Evolutionary conservation across 2,888 invertebrate species (phyloP), one percentile per base, ranked within the genome.

Genomic region (Drosophila kokeensis): DNA sequence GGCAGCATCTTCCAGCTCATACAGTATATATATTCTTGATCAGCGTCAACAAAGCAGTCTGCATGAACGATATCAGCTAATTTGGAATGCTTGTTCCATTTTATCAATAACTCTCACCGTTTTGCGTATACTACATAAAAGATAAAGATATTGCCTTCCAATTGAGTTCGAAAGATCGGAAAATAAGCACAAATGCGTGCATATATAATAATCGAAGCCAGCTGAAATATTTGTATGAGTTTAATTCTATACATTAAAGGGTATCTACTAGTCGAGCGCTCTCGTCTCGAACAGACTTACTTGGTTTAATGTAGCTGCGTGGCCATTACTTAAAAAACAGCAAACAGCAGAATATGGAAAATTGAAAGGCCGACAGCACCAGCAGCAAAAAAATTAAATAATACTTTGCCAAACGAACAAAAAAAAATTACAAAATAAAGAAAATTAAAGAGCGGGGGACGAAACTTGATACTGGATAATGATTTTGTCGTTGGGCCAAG

Each of bases 241-340:
- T n/a, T n/a, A 40, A 10, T 40, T n/a, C n/a, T n/a, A 45, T 13
- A 7, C 13, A 7, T 13, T 45, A 21, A 21, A 7, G 45, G 21
- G 7, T 45, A 24, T 27, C 45, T 24, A 15, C 1, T 4, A 27
- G 15, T 45, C 27, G 24, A 45, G 24, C 27, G 24, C 15, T 27
- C 27, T 24, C 45, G 15, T 2, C 45, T 4, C 45, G 15, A 8
- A 45, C 8, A 4, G 45, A 2, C 45, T 45, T 24, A 8, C 45
- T 45, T 84, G 79, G 83, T 81, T 85, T 87, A 85, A 87, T 85
- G 87, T 69, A 74, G 73, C 79, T 71, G 79, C 79, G 64, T 66
- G 52, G 84, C 80, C 89, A 89, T 89, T 89, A 85, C 77, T 85
- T 63, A 50, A 65, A 69, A 68, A 77, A 77, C 69, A 80, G 77